Conservation (phyloP, 2,797 vertebrate genomes). For the Falco columbarius region DNA sequence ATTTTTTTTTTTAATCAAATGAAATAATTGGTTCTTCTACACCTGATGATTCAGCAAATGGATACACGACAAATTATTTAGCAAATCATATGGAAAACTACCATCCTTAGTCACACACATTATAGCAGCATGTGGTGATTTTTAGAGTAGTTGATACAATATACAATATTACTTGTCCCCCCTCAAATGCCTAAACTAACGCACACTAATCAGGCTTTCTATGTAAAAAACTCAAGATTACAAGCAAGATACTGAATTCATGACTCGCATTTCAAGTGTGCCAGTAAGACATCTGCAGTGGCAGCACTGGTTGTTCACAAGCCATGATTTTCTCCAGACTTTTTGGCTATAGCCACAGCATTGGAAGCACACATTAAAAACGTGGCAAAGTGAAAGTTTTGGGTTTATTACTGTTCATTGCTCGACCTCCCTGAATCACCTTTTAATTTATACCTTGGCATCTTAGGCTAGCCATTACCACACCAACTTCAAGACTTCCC, state of each 20-base stretch:
- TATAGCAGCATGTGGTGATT: neutral
- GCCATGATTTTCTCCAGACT: neutral
- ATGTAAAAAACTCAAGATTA: neutral
- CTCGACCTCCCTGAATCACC: neutral
- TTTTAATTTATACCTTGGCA: neutral
- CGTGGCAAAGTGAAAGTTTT: neutral
- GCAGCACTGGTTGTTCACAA: neutral
- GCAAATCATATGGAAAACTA: neutral
- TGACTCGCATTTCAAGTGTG: neutral
- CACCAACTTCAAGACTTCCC: neutral
- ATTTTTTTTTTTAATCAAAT: neutral
- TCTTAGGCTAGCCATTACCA: neutral
- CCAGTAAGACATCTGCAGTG: neutral
- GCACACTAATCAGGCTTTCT: neutral
- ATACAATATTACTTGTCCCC: rapidly evolving
- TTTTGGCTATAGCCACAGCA: neutral
- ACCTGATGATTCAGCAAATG: neutral
- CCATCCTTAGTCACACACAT: neutral
- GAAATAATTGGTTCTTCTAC: neutral
- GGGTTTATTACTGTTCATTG: neutral
- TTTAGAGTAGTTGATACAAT: neutral
- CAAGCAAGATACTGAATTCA: neutral
- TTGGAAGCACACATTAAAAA: neutral
- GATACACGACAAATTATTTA: neutral
- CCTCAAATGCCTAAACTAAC: neutral